Conservation (phyloP, 2,888 invertebrate genomes). For the Pseudococcus jackbeardsleyi region DNA sequence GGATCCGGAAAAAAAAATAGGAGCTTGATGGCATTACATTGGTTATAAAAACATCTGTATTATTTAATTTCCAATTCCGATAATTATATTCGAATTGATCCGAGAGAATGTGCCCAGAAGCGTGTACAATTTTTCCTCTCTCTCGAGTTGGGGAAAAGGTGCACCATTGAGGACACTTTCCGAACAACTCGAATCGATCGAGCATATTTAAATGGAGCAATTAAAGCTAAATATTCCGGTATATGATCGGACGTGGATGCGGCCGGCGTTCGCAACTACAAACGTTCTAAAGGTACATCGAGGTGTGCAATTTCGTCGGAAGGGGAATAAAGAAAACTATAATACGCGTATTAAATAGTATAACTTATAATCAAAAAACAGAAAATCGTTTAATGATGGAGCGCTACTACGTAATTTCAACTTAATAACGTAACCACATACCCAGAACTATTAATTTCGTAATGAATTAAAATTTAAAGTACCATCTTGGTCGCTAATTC, state of each 20-base stretch:
- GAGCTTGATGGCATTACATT: not conserved
- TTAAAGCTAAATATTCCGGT: conserved; percentile 37
- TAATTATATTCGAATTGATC: not conserved
- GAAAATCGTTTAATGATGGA: conserved; percentile 64
- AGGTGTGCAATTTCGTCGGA: conserved; percentile 47
- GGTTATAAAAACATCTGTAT: not conserved
- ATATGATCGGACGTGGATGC: not conserved
- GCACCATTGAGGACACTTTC: not conserved
- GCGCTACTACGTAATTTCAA: conserved; percentile 57
- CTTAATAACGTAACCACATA: conserved; percentile 60
- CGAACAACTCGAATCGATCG: not conserved
- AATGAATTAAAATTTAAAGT: conserved; percentile 60
- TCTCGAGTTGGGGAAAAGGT: not conserved
- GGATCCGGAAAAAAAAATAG: not conserved
- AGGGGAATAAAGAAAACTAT: conserved; percentile 35
- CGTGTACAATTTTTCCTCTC: not conserved
- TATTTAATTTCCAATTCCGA: not conserved
- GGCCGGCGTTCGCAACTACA: not conserved
- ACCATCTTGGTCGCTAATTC: conserved; percentile 59
- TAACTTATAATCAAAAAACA: conserved; percentile 58
- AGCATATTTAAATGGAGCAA: conserved; percentile 37
- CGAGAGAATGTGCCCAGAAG: not conserved
- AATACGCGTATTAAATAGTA: conserved; percentile 59
- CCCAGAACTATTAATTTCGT: conserved; percentile 61
- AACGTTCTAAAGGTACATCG: not conserved